These are phyloP conservation scores for Antennarius striatus DNA, from an alignment of 2,113 vertebrate species.

Conservation along the genomic window DNA sequence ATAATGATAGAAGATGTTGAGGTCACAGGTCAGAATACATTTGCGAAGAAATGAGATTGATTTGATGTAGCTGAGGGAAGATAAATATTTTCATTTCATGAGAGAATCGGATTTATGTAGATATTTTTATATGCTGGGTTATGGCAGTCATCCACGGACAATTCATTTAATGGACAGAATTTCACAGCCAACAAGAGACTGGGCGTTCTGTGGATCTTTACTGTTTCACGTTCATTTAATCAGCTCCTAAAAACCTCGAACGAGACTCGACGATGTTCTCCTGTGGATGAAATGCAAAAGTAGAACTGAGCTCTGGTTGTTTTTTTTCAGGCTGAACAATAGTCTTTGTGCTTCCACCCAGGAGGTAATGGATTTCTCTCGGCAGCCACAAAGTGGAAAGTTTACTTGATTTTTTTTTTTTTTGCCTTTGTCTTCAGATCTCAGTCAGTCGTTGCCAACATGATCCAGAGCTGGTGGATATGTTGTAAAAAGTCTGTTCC, in stretches of 20 bases:
- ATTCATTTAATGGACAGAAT: slow-evolving; percentile 7
- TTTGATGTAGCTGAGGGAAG: neutral
- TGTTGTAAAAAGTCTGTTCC: slow-evolving; percentile 55
- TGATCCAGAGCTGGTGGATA: slow-evolving; percentile 33
- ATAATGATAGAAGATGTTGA: neutral
- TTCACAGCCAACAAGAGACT: neutral
- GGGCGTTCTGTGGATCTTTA: neutral
- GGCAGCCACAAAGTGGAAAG: slow-evolving; percentile 39
- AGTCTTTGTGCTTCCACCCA: slow-evolving; percentile 52
- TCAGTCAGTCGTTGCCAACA: slow-evolving; percentile 30
- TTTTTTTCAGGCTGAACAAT: slow-evolving; percentile 43
- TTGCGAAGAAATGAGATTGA: slow-evolving; percentile 14
- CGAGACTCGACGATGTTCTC: slow-evolving; percentile 7
- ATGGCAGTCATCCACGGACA: slow-evolving; percentile 5
- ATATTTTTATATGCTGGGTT: neutral
- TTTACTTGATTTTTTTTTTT: neutral
- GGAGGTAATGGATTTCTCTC: slow-evolving; percentile 39
- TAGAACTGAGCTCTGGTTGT: neutral
- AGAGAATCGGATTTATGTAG: neutral
- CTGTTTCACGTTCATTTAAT: neutral
- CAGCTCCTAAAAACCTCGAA: slow-evolving; percentile 9
- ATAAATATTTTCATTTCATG: neutral
- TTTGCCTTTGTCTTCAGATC: slow-evolving; percentile 37
- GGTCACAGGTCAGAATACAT: slow-evolving; percentile 20
- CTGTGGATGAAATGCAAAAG: slow-evolving; percentile 8